Evolutionary conservation across 2,888 invertebrate genomes (phyloP).

Genomic region (Sinelater perroti): DNA sequence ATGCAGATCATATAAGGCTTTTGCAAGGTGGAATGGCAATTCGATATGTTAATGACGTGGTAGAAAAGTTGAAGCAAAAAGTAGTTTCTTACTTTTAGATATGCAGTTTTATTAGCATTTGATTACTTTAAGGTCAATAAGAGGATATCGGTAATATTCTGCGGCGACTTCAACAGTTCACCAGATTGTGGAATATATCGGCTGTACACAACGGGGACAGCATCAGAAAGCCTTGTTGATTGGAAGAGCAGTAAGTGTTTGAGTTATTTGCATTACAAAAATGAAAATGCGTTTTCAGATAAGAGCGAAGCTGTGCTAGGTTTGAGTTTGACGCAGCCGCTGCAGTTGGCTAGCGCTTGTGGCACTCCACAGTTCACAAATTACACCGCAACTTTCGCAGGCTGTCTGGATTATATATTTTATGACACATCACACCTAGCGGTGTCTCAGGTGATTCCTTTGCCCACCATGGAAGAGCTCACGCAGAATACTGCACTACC

Average conservation of each 20-base stretch:
- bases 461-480: constrained; percentile 83
- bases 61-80: constrained; percentile 58
- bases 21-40: constrained; percentile 82
- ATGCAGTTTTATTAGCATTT: too few relatives aligned
- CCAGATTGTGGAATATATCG: constrained; percentile 85
- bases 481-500: constrained; percentile 80
- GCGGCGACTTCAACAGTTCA: constrained; percentile 93
- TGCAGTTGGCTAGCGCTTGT: constrained; percentile 79
- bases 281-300: constrained; percentile 71
- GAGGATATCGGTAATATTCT: constrained; percentile 76
- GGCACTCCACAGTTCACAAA: constrained; percentile 87
- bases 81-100: constrained; percentile 38
- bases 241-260: constrained; percentile 77
- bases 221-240: constrained; percentile 61
- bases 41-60: constrained; percentile 69
- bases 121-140: constrained; percentile 56
- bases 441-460: constrained; percentile 77
- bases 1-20: constrained; percentile 88
- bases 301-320: constrained; percentile 69
- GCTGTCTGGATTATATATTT: constrained; percentile 91
- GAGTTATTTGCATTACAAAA: neutral
- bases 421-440: constrained; percentile 71
- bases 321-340: constrained; percentile 72
- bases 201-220: constrained; percentile 74
- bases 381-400: constrained; percentile 82